Evolutionary conservation across 2,888 invertebrate genomes (phyloP), one percentile per base, ranked within the genome.

Genomic region (Melanotus villosus): DNA sequence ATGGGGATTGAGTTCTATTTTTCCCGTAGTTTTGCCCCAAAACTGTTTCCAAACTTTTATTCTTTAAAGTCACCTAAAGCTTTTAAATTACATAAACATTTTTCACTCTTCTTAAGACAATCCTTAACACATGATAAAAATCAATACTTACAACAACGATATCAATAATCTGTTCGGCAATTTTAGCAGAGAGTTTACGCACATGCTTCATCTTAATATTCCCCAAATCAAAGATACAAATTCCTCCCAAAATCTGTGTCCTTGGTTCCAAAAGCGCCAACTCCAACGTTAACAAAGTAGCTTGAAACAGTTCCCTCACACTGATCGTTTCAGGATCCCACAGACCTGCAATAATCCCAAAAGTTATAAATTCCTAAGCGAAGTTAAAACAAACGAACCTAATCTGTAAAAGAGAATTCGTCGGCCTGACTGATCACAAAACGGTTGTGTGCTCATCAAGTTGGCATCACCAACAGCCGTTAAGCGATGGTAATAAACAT

Each of bases 241-340:
- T 87, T 0, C 93, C 94, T 0, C 94, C 94, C 16, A 93, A 84
- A 65, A 94, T 90, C 83, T 94, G 94, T 0, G 91, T 90, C 6
- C 90, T 85, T 2, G 90, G 92, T 79, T 95, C 94, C 77, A 94
- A 80, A 56, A 92, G 87, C 0, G 93, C 93, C 21, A 93, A 82
- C 82, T 94, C 94, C 36, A 94, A 82, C 0, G 92, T 86, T 59
- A 91, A 84, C 38, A 93, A 86, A 0, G 92, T 91, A 0, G 90
- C 91, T 79, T 90, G 91, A 80, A 94, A 93, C 43, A 94, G 82
- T 74, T 94, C 92, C 23, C 91, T 91, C 0, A 91, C 83, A 0
- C 90, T 80, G 26, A 91, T 88, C 38, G 87, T 85, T 74, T 89
- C 90, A 0, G 94, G 90, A 73, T 93, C 89, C 94, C 94, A 95